Conservation (phyloP, 2,888 invertebrate species). For the Philhelius pedissequus region DNA sequence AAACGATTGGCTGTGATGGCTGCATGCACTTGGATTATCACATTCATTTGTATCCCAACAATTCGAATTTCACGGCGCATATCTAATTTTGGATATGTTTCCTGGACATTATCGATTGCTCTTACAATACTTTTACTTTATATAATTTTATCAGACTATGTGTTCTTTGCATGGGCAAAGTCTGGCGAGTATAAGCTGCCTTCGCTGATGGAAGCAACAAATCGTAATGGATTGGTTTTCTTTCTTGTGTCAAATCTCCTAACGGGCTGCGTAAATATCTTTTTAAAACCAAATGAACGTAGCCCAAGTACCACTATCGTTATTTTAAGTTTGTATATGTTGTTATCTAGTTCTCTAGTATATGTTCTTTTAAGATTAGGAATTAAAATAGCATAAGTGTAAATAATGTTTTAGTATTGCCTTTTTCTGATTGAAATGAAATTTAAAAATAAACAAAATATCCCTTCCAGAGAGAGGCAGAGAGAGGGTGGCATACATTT, state of each 20-base stretch:
- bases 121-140: slow-evolving; percentile 83
- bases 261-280: slow-evolving; percentile 91
- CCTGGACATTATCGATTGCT: slow-evolving; percentile 87
- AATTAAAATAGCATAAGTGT: slow-evolving; percentile 72
- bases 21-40: slow-evolving; percentile 78
- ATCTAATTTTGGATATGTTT: slow-evolving; percentile 89
- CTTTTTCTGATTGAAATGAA: no score
- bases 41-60: slow-evolving; percentile 79
- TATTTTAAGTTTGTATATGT: slow-evolving; percentile 82
- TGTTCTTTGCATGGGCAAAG: slow-evolving; percentile 43
- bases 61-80: slow-evolving; percentile 87
- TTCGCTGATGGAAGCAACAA: slow-evolving; percentile 85
- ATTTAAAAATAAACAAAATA: no score
- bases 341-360: slow-evolving; percentile 73
- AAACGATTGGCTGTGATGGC: slow-evolving; percentile 71
- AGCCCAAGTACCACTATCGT: slow-evolving; percentile 78
- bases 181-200: slow-evolving; percentile 78
- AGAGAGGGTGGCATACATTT: no score
- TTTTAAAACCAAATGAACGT: slow-evolving; percentile 82
- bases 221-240: slow-evolving; percentile 89
- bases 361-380: slow-evolving; percentile 71
- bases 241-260: slow-evolving; percentile 91
- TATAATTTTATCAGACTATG: slow-evolving; percentile 78
- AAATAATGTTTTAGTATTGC: no score
- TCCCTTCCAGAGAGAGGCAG: no score